phyloP scores from a whole-genome alignment of 2,113 vertebrate genomes.

The Mesitornis unicolor region DNA sequence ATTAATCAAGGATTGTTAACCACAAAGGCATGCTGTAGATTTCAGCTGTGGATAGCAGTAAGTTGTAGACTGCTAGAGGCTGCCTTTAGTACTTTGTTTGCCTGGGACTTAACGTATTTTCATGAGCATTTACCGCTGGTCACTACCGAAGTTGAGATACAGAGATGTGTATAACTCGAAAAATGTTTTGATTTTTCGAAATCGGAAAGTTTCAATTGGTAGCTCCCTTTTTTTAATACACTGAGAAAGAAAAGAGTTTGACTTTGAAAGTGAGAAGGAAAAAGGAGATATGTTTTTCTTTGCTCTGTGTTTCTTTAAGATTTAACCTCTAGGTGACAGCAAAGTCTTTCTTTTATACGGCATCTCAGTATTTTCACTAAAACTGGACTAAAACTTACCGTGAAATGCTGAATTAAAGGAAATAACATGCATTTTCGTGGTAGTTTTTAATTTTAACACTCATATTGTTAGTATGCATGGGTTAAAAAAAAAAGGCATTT shows the following conservation, averaged over 20 bases:
- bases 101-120: not conserved
- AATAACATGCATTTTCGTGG: not conserved
- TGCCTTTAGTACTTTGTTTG: not conserved
- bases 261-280: not conserved
- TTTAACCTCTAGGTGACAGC: constrained; percentile 67
- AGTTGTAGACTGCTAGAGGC: not conserved
- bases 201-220: not conserved
- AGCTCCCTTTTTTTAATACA: not conserved
- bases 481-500: not conserved
- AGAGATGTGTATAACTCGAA: not conserved
- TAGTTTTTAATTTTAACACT: not conserved
- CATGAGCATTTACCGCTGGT: not conserved
- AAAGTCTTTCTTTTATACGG: not conserved
- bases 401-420: not conserved
- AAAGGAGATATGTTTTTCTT: not conserved
- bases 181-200: not conserved
- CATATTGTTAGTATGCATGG: not conserved
- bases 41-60: fast-evolving
- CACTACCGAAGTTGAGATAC: not conserved
- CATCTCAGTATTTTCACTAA: not conserved
- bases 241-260: not conserved
- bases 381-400: not conserved
- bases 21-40: not conserved
- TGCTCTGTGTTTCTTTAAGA: not conserved
- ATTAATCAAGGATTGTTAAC: not conserved